These are phyloP conservation scores for Melinopterus prodromus DNA, from an alignment of 2,888 invertebrate species.

Conservation along the genomic window DNA sequence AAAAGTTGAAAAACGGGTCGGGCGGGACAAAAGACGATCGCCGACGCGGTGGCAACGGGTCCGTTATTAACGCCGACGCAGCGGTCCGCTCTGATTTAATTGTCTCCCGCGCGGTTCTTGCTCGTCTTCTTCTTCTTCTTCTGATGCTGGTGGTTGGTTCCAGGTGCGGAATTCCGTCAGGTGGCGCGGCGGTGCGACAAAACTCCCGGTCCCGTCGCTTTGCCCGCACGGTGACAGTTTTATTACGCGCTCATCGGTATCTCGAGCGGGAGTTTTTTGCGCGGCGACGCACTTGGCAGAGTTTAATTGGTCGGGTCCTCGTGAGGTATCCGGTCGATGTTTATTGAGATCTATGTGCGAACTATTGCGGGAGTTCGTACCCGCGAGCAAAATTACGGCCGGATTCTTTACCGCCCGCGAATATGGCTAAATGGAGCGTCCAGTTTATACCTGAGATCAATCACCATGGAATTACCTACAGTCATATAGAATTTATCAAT, in stretches of 20 bases:
- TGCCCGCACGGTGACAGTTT: slow-evolving; percentile 48
- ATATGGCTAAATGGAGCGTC: background rate
- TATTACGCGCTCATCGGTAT: slow-evolving; percentile 41
- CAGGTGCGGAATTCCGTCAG: slow-evolving; percentile 53
- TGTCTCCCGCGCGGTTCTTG: slow-evolving; percentile 43
- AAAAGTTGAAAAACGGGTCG: slow-evolving; percentile 48
- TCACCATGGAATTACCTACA: too few species aligned
- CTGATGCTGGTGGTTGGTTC: slow-evolving; percentile 37
- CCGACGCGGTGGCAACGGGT: slow-evolving; percentile 50
- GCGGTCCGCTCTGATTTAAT: slow-evolving; percentile 57
- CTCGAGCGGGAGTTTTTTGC: slow-evolving; percentile 42
- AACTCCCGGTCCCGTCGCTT: slow-evolving; percentile 38
- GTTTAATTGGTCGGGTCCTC: slow-evolving; percentile 41
- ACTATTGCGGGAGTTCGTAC: background rate
- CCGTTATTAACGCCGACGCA: slow-evolving; percentile 54
- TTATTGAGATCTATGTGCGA: slow-evolving; percentile 35
- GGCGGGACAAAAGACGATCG: slow-evolving; percentile 43
- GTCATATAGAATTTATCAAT: too few species aligned
- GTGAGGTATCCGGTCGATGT: slow-evolving; percentile 34
- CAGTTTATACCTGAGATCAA: too few species aligned
- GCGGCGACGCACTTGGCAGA: slow-evolving; percentile 34
- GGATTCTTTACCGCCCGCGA: background rate
- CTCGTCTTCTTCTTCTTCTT: background rate
- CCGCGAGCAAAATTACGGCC: background rate
- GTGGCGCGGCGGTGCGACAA: slow-evolving; percentile 48